Evolutionary conservation across 2,797 vertebrate genomes (phyloP).

Genomic region (Myripristis jacobus): DNA sequence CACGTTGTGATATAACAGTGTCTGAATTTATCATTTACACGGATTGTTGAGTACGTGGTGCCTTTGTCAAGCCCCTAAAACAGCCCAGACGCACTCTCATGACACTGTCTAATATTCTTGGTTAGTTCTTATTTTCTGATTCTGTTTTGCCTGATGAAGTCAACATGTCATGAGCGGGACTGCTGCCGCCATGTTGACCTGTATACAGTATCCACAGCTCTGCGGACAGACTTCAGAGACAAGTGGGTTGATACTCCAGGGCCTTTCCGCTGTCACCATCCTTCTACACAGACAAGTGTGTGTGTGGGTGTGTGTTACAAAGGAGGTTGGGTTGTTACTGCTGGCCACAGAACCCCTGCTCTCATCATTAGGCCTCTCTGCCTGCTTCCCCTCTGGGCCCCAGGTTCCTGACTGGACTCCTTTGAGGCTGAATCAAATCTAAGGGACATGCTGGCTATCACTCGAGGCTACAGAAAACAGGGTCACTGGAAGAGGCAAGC

Average conservation of each 20-base stretch:
- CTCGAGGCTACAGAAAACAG: slow-evolving; percentile 64
- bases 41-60: too few relatives aligned
- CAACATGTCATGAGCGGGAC: slow-evolving; percentile 17
- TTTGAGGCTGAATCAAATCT: slow-evolving; percentile 70
- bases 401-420: slow-evolving; percentile 61
- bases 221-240: slow-evolving; percentile 67
- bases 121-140: background rate
- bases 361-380: slow-evolving; percentile 71
- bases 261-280: slow-evolving; percentile 57
- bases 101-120: background rate
- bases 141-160: slow-evolving; percentile 37
- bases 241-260: slow-evolving; percentile 73
- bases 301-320: background rate
- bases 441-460: slow-evolving; percentile 55
- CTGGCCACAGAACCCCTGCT: slow-evolving; percentile 49
- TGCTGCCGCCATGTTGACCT: slow-evolving; percentile 68
- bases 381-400: slow-evolving; percentile 59
- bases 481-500: slow-evolving; percentile 55
- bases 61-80: too few relatives aligned
- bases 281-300: slow-evolving; percentile 44
- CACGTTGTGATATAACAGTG: too few relatives aligned
- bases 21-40: too few relatives aligned
- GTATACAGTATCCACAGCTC: slow-evolving; percentile 58
- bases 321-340: slow-evolving; percentile 31
- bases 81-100: too few relatives aligned